phyloP scores from a whole-genome alignment of 1,140 invertebrate genomes.

The Drosophila sechellia region DNA sequence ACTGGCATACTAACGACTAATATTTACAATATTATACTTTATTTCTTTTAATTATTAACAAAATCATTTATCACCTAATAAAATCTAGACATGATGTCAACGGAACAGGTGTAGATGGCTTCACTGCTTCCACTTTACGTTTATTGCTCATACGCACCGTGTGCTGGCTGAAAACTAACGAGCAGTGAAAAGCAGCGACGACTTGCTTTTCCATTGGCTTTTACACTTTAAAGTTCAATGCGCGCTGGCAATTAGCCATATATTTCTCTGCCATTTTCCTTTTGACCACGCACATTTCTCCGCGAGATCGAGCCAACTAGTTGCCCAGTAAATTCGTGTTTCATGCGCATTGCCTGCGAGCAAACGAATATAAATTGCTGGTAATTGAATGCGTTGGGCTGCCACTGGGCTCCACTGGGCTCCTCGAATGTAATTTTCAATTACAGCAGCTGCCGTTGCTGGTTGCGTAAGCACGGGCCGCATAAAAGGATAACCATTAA shows the following conservation, averaged over 20 bases:
- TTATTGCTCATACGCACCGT: slow-evolving; percentile 49
- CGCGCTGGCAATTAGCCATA: slow-evolving; percentile 40
- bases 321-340: slow-evolving; percentile 35
- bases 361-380: slow-evolving; percentile 77
- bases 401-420: slow-evolving; percentile 53
- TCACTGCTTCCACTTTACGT: slow-evolving; percentile 1
- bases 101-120: slow-evolving; percentile 4
- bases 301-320: slow-evolving; percentile 4
- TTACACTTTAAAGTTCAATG: slow-evolving; percentile 62
- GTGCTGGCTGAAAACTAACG: slow-evolving; percentile 9
- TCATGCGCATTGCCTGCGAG: slow-evolving; percentile 59
- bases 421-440: slow-evolving; percentile 65
- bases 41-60: background rate
- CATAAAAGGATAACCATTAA: slow-evolving; percentile 80
- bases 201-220: slow-evolving; percentile 1
- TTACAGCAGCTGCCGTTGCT: slow-evolving; percentile 31
- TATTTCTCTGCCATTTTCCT: slow-evolving; percentile 31
- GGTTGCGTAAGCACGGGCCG: slow-evolving; percentile 66
- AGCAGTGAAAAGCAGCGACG: slow-evolving; percentile 1
- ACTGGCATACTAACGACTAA: background rate
- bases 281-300: slow-evolving; percentile 30
- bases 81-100: slow-evolving; percentile 12
- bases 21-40: background rate
- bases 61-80: slow-evolving; percentile 4
- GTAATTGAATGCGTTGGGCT: slow-evolving; percentile 62